These are phyloP conservation scores for Xylophagus ater DNA, from an alignment of 2,888 invertebrate species.

Conservation along the genomic window DNA sequence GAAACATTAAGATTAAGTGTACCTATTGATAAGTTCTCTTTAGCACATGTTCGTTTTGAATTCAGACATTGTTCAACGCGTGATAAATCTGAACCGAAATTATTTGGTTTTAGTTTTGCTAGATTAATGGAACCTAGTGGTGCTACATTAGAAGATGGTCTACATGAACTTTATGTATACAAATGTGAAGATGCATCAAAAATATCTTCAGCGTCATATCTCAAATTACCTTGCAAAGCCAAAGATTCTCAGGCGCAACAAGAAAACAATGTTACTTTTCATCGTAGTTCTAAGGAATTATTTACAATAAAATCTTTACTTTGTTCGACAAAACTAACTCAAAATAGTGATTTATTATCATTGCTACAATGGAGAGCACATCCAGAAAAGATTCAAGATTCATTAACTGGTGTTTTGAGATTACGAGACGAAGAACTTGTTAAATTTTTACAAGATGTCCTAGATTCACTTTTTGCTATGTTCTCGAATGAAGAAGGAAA, in stretches of 20 bases:
- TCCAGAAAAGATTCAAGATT: slow-evolving; percentile 77
- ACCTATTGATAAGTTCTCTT: slow-evolving; percentile 83
- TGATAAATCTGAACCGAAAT: slow-evolving; percentile 80
- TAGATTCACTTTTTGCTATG: slow-evolving; percentile 87
- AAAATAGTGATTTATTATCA: slow-evolving; percentile 83
- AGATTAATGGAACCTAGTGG: slow-evolving; percentile 85
- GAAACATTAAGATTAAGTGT: slow-evolving; percentile 80
- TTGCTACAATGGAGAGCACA: slow-evolving; percentile 85
- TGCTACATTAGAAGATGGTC: slow-evolving; percentile 77
- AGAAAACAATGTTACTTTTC: slow-evolving; percentile 46
- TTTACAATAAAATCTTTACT: slow-evolving; percentile 71
- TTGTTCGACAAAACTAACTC: slow-evolving; percentile 94
- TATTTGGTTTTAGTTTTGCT: slow-evolving; percentile 85
- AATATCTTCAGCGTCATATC: slow-evolving; percentile 46
- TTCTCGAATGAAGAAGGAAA: slow-evolving; percentile 89
- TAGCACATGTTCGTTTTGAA: slow-evolving; percentile 84
- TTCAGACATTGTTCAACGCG: slow-evolving; percentile 88
- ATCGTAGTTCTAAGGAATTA: slow-evolving; percentile 72
- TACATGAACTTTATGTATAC: slow-evolving; percentile 83
- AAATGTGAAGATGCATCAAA: slow-evolving; percentile 75
- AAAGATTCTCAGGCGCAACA: slow-evolving; percentile 46
- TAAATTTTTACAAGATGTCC: slow-evolving; percentile 87
- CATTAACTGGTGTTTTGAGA: slow-evolving; percentile 66
- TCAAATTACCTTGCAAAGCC: slow-evolving; percentile 52
- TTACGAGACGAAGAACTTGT: slow-evolving; percentile 86